Evolutionary conservation across 2,888 invertebrate genomes (phyloP).

Genomic region (Caenorhabditis uteleia): DNA sequence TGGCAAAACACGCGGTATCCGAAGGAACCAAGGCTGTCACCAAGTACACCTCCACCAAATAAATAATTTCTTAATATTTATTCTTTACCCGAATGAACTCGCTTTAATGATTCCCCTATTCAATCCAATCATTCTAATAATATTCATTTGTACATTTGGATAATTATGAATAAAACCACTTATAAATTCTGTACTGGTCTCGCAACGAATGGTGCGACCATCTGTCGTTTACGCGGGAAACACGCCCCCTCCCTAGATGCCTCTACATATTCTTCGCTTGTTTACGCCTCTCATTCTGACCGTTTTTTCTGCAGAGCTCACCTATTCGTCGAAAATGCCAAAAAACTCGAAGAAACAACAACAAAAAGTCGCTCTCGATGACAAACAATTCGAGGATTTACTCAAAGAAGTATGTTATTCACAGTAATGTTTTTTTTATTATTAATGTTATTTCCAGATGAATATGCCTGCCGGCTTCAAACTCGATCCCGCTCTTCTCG

Average conservation of each 20-base stretch:
- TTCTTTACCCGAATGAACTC: too few relatives aligned
- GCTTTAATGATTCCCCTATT: too few relatives aligned
- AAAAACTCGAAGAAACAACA: constrained; percentile 3
- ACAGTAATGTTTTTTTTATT: constrained; percentile 1
- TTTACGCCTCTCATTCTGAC: too few relatives aligned
- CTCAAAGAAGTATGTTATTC: constrained; percentile 22
- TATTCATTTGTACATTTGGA: too few relatives aligned
- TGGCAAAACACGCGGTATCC: constrained; percentile 45
- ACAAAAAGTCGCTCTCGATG: constrained; percentile 47
- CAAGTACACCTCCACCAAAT: constrained; percentile 41
- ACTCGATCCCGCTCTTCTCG: constrained; percentile 23
- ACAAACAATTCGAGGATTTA: constrained; percentile 25
- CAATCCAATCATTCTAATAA: too few relatives aligned
- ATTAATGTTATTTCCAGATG: not conserved
- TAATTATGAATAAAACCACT: too few relatives aligned
- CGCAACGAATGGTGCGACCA: too few relatives aligned
- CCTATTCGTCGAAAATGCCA: not conserved
- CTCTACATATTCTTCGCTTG: too few relatives aligned
- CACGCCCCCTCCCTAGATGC: too few relatives aligned
- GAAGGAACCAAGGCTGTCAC: constrained; percentile 46
- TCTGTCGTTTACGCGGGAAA: too few relatives aligned
- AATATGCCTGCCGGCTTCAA: constrained; percentile 14
- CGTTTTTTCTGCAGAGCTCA: too few relatives aligned
- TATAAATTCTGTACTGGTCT: too few relatives aligned
- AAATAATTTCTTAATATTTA: not conserved